Evolutionary conservation across 2,888 invertebrate genomes (phyloP).

Genomic region (Stenotaenia linearis): DNA sequence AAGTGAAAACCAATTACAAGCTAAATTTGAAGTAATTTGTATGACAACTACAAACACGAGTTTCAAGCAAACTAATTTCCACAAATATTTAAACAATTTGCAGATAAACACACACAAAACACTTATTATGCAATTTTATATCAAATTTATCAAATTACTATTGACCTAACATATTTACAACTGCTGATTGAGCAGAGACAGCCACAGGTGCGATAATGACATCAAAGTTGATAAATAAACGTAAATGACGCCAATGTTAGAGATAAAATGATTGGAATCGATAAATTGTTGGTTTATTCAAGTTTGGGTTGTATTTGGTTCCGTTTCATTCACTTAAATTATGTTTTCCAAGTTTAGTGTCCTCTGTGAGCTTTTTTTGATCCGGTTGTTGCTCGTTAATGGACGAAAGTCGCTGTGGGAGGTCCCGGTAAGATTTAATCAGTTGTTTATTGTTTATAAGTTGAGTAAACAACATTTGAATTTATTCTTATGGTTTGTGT

Average conservation of each 20-base stretch:
- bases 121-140: too few species aligned
- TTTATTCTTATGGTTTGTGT: neutral
- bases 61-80: too few species aligned
- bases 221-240: neutral
- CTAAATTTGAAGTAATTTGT: neutral
- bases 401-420: neutral
- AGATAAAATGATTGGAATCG: neutral
- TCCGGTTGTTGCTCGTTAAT: neutral
- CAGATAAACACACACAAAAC: too few species aligned
- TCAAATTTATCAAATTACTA: neutral
- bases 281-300: neutral
- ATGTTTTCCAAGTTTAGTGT: neutral
- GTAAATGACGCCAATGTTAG: neutral
- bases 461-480: neutral
- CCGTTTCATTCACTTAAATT: neutral
- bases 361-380: neutral
- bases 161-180: neutral
- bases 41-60: neutral
- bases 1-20: neutral
- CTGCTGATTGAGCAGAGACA: neutral
- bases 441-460: neutral
- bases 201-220: neutral
- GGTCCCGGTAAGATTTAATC: slow-evolving; percentile 3
- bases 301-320: neutral
- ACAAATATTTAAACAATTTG: too few species aligned